A percentile compares a stretch with the other conserved stretches of the same genome.
These are phyloP conservation scores for Atethmia centrago DNA, from an alignment of 2,888 invertebrate species.

Conservation along the genomic window DNA sequence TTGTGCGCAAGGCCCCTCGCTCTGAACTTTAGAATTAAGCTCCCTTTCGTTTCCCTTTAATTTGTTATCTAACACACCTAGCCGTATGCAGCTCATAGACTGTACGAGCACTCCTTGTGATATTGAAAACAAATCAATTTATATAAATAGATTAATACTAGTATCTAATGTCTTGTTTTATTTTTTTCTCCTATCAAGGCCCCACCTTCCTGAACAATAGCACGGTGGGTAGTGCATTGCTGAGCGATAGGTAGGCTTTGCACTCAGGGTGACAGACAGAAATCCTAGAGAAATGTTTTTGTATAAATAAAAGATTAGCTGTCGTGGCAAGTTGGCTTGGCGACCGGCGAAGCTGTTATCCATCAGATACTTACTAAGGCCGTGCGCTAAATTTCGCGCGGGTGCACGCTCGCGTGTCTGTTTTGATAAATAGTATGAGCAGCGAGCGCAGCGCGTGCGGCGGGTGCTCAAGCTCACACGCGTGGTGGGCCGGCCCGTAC, in stretches of 20 bases:
- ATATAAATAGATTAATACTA: slow-evolving; percentile 66
- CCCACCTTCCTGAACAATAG: not conserved
- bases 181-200: slow-evolving; percentile 1
- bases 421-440: too few relatives aligned
- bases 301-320: not conserved
- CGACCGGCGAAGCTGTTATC: not conserved
- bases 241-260: too few relatives aligned
- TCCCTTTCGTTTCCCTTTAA: slow-evolving; percentile 50
- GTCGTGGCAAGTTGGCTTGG: not conserved
- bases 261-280: not conserved
- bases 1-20: slow-evolving; percentile 27
- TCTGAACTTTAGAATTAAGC: slow-evolving; percentile 32
- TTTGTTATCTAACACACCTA: slow-evolving; percentile 72
- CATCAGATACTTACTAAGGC: not conserved
- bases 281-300: not conserved
- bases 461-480: too few relatives aligned
- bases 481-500: too few relatives aligned
- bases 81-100: slow-evolving; percentile 79
- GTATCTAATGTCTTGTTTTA: slow-evolving; percentile 35
- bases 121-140: slow-evolving; percentile 79
- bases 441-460: too few relatives aligned
- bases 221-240: not conserved
- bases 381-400: too few relatives aligned
- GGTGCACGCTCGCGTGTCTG: too few relatives aligned
- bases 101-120: slow-evolving; percentile 86